Evolutionary conservation across 2,113 vertebrate genomes (phyloP).

Genomic region (Peromyscus polionotus): DNA sequence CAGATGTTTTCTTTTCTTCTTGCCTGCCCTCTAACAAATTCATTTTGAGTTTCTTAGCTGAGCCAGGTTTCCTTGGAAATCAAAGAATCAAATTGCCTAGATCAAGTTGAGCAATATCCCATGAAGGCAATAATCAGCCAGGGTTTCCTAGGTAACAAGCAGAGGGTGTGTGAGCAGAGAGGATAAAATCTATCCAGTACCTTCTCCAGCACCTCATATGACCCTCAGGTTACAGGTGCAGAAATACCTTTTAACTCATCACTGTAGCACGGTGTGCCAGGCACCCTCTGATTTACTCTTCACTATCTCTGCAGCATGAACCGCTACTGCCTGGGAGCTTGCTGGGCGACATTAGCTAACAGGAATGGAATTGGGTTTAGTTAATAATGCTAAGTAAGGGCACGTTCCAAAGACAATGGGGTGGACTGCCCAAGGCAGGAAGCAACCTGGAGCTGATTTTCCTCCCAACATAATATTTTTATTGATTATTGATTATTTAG

Average conservation of each 20-base stretch:
- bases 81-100: conserved; percentile 49
- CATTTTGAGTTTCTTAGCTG: conserved; percentile 17
- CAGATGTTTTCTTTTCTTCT: conserved; percentile 15
- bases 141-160: conserved; percentile 24
- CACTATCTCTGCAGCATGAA: not conserved
- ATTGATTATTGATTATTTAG: not conserved
- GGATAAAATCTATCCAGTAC: not conserved
- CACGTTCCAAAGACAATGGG: not conserved
- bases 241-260: not conserved
- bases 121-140: conserved; percentile 2
- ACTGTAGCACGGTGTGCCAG: not conserved
- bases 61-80: conserved; percentile 46
- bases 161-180: not conserved
- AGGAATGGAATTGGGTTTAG: not conserved
- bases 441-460: not conserved
- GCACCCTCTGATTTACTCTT: not conserved
- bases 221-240: not conserved
- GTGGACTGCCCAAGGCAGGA: not conserved
- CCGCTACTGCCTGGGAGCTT: not conserved
- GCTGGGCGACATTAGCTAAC: not conserved
- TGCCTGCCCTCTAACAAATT: not conserved
- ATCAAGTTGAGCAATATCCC: conserved; percentile 9
- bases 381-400: not conserved
- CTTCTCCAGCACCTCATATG: not conserved
- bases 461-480: not conserved